Percentiles rank a stretch among this genome's conserved stretches.
These are phyloP conservation scores for Theonella swinhoei DNA, from an alignment of 37 sponge, comb jelly and placozoan genomes.

Conservation along the genomic window DNA sequence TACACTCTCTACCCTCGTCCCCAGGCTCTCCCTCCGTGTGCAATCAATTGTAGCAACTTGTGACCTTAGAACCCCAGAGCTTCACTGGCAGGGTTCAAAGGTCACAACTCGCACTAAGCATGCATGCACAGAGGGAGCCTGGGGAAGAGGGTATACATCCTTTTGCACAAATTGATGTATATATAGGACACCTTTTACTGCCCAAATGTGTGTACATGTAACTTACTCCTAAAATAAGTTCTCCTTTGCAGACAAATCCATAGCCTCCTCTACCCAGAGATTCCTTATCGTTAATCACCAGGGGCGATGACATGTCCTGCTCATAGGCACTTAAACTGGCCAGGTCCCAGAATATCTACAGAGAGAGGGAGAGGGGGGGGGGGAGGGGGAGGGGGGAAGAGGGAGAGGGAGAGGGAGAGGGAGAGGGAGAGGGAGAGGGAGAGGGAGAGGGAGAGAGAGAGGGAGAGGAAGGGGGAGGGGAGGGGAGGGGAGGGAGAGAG, in stretches of 20 bases:
- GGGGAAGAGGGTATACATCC: neutral
- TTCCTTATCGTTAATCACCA: constrained; percentile 14
- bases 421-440: neutral
- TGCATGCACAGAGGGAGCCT: no score
- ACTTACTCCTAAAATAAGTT: neutral
- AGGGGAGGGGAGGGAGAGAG: no score
- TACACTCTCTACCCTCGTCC: no score
- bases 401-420: neutral
- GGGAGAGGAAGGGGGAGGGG: no score
- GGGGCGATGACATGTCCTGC: neutral
- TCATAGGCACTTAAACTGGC: neutral
- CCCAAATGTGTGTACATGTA: neutral
- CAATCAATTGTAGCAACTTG: no score
- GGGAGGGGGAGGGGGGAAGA: neutral
- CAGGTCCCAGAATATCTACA: constrained; percentile 10
- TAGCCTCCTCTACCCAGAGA: constrained; percentile 53
- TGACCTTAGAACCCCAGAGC: no score
- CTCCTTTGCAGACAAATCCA: constrained; percentile 62
- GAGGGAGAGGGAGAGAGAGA: neutral
- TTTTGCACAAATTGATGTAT: no score
- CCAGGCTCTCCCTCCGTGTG: no score
- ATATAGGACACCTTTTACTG: neutral
- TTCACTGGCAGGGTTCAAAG: no score
- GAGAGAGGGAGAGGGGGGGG: neutral
- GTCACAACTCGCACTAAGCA: no score